Conservation (phyloP, 2,113 vertebrate genomes). For the Bufo gargarizans region DNA sequence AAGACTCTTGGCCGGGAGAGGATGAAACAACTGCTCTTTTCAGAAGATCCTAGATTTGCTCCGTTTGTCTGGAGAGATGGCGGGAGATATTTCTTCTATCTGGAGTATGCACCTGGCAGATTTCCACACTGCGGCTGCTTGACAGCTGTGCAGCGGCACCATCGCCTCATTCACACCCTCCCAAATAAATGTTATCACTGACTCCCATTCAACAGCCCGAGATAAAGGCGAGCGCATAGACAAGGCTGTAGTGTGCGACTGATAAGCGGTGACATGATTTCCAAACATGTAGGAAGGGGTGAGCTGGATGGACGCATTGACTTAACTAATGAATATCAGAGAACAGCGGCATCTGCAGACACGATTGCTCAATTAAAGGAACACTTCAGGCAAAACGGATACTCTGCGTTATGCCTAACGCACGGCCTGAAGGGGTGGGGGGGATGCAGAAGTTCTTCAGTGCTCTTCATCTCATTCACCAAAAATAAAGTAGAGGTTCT, state of each 20-base stretch:
- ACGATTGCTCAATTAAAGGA: not conserved
- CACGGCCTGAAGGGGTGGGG: too few relatives aligned
- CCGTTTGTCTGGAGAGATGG: slow-evolving; percentile 42
- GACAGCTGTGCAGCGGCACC: slow-evolving; percentile 35
- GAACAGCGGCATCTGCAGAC: not conserved
- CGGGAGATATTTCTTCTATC: slow-evolving; percentile 54
- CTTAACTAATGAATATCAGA: not conserved
- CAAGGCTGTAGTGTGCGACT: slow-evolving; percentile 3
- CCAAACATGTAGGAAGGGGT: not conserved
- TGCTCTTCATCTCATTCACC: too few relatives aligned
- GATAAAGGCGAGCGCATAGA: not conserved
- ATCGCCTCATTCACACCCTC: not conserved
- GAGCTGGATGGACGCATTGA: not conserved
- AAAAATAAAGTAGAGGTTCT: too few relatives aligned
- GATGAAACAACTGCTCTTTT: slow-evolving; percentile 33
- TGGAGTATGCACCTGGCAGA: slow-evolving; percentile 56
- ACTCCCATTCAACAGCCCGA: slow-evolving; percentile 14
- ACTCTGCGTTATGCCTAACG: too few relatives aligned
- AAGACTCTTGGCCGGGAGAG: not conserved
- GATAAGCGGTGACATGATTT: not conserved
- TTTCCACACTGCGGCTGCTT: slow-evolving; percentile 56
- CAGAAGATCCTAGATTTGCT: slow-evolving; percentile 47
- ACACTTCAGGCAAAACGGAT: not conserved
- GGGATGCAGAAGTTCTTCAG: too few relatives aligned
- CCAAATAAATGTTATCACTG: slow-evolving; percentile 22